Evolutionary conservation across 2,113 vertebrate genomes (phyloP).

Genomic region (Odontesthes bonariensis): DNA sequence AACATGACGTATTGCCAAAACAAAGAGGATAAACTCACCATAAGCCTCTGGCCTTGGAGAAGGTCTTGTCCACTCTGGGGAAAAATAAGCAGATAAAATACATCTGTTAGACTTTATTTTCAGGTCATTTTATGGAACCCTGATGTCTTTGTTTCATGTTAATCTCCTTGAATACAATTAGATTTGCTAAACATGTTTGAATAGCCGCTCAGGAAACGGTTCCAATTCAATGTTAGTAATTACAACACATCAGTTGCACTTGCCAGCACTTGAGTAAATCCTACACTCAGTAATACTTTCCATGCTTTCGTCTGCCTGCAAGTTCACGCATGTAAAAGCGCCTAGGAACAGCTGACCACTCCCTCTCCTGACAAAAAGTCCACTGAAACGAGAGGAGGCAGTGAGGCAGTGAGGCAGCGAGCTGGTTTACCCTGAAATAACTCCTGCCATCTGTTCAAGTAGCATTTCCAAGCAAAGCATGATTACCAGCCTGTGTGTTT

Average conservation of each 20-base stretch:
- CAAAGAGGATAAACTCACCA: conserved; percentile 70
- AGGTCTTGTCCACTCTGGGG: conserved; percentile 81
- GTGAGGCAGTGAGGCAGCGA: conserved; percentile 19
- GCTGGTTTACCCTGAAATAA: conserved; percentile 59
- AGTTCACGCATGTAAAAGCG: conserved; percentile 4
- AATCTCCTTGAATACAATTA: not conserved
- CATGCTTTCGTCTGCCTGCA: not conserved
- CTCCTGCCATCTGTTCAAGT: conserved; percentile 68
- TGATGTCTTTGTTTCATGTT: not conserved
- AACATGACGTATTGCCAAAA: not conserved
- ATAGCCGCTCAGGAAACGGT: not conserved
- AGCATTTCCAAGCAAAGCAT: conserved; percentile 57
- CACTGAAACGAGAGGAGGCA: conserved; percentile 31
- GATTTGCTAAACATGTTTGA: too few relatives aligned
- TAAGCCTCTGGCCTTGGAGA: conserved; percentile 76
- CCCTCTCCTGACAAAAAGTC: conserved; percentile 13
- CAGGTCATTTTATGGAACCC: not conserved
- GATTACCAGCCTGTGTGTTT: conserved; percentile 39
- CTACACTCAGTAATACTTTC: not conserved
- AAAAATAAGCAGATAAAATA: conserved; percentile 33
- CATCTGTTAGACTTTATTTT: conserved; percentile 3
- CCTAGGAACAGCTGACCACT: conserved; percentile 2
- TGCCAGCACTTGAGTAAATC: not conserved
- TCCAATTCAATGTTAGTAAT: not conserved
- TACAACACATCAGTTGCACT: not conserved